Base-by-base conservation (phyloP, 2,888 invertebrate species). In the Magallana nippona region DNA sequence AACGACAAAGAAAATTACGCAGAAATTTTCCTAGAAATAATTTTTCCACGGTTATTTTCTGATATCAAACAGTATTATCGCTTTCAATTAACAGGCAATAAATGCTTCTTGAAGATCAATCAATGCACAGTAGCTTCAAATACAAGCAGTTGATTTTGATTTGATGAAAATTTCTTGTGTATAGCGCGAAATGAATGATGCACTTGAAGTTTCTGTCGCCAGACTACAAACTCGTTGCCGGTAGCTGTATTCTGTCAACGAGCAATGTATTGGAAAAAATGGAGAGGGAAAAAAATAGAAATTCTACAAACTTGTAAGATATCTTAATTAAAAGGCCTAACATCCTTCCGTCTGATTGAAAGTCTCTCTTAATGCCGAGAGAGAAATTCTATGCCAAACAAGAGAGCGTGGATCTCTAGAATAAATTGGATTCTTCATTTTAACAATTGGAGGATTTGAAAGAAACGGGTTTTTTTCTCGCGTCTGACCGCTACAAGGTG, bases 391-490 rank as follows among this genome's bases (percentile, higher is more conserved):
- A 19, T 32, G 22, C 71, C 27, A 71, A 71, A 71, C 71, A 71
- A 71, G 71, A 44, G 44, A 71, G 22, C 71, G 71, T 15, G 71
- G 32, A 71, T 71, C 44, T 71, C 71, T 71, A 15, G 27, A 71
- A 71, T 71, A 71, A 71, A 71, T 71, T 71, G 71, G 71, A 71
- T 71, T 22, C 27, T 71, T 71, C 71, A 32, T 71, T 71, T 71
- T 32, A 71, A 71, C 71, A 22, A 27, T 71, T 71, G 71, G 27
- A 15, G 22, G 71, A 71, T 32, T 71, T 71, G 27, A 71, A 71
- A 71, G 71, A 71, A 22, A 71, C 32, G 27, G 2, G 17, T 11
- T 71, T 71, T 71, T 27, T 22, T 27, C 27, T 71, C 71, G 27
- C 1, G 71, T 27, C 71, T 71, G 71, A 71, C 71, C 71, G 15